These are phyloP conservation scores for Trachelus stipa DNA, from an alignment of 2,888 invertebrate genomes.

Conservation along the genomic window DNA sequence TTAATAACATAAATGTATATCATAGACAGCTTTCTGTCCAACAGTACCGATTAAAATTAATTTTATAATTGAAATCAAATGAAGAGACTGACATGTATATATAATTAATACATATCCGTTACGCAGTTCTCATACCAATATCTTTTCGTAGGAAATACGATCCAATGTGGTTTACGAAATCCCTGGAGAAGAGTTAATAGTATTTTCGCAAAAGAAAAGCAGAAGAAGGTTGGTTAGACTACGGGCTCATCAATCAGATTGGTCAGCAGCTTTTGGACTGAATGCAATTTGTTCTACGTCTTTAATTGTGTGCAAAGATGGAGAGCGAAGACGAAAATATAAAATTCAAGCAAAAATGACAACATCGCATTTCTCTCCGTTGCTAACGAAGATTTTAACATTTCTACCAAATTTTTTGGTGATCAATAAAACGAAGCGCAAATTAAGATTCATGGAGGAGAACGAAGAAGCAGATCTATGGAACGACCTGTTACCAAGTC, in stretches of 20 bases:
- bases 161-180: constrained; percentile 73
- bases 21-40: too few species aligned
- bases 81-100: too few species aligned
- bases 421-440: constrained; percentile 75
- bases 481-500: constrained; percentile 79
- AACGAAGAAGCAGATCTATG: constrained; percentile 87
- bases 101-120: too few species aligned
- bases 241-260: constrained; percentile 74
- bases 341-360: constrained; percentile 78
- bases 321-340: constrained; percentile 79
- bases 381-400: constrained; percentile 83
- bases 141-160: constrained; percentile 70
- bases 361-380: constrained; percentile 78
- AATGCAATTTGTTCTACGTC: constrained; percentile 83
- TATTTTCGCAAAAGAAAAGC: constrained; percentile 74
- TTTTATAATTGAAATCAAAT: too few species aligned
- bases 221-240: constrained; percentile 69
- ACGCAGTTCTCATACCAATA: too few species aligned
- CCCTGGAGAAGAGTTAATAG: constrained; percentile 74
- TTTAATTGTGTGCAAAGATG: constrained; percentile 78
- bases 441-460: constrained; percentile 82
- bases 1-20: too few species aligned
- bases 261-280: constrained; percentile 74
- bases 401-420: constrained; percentile 84
- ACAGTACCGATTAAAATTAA: too few species aligned